Conservation (phyloP, 2,888 invertebrate species). For the Stegophylla sp. region DNA sequence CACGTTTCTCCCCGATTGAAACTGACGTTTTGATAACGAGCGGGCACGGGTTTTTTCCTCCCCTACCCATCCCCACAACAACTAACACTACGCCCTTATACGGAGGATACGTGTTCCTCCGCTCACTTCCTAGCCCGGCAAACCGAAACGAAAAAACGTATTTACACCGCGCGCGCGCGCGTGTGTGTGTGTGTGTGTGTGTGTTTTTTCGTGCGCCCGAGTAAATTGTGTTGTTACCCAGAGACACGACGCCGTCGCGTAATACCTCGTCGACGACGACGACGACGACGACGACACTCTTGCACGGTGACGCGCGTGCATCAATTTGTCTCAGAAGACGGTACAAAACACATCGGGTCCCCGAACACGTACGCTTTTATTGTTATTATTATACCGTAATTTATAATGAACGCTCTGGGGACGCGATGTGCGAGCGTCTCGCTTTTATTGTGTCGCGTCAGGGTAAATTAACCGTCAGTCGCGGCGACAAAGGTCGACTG, state of each 20-base stretch:
- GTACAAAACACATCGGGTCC: constrained; percentile 15
- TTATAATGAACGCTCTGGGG: constrained; percentile 51
- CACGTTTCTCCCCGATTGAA: not conserved
- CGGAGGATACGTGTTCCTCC: no score
- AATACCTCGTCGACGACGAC: constrained; percentile 6
- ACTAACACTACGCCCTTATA: no score
- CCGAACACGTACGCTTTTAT: constrained; percentile 51
- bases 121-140: no score
- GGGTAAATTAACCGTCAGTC: constrained; percentile 51
- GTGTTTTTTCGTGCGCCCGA: not conserved
- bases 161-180: not conserved
- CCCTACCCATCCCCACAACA: not conserved
- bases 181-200: no score
- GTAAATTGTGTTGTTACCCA: constrained; percentile 41
- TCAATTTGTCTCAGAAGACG: constrained; percentile 48
- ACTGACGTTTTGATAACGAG: constrained; percentile 46
- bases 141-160: no score
- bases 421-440: constrained; percentile 37
- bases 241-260: not conserved
- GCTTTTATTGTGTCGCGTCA: constrained; percentile 44
- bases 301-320: not conserved
- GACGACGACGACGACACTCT: not conserved
- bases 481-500: constrained; percentile 36
- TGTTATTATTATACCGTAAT: no score
- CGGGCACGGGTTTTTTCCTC: not conserved